phyloP scores from a whole-genome alignment of 2,113 vertebrate genomes.

The Falcunculus frontatus region DNA sequence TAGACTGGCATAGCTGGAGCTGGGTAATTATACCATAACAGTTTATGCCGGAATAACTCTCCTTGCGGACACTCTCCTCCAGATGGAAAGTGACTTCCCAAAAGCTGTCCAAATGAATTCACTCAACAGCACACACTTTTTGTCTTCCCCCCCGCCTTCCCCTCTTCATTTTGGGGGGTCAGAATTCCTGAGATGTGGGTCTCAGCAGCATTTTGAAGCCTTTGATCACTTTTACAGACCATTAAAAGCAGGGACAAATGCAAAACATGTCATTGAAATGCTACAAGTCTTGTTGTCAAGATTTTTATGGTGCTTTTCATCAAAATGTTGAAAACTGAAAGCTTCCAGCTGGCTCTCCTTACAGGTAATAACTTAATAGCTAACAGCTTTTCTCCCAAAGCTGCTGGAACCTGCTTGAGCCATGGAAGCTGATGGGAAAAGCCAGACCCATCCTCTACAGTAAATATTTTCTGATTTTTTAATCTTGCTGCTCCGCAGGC shows the following conservation, averaged over 20 bases:
- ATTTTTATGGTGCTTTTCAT: constrained; percentile 58
- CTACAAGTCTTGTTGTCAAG: constrained; percentile 19
- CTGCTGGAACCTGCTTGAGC: constrained; percentile 32
- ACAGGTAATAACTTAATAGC: constrained; percentile 61
- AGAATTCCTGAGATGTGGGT: not conserved
- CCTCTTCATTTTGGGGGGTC: not conserved
- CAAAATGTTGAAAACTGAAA: constrained; percentile 58
- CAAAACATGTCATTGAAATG: not conserved
- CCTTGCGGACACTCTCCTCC: not conserved
- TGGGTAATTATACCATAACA: constrained; percentile 19
- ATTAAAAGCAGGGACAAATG: not conserved
- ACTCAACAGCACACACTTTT: not conserved
- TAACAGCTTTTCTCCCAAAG: constrained; percentile 51
- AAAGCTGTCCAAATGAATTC: not conserved
- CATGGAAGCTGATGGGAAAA: constrained; percentile 26
- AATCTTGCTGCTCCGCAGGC: not conserved
- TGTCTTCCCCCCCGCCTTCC: not conserved
- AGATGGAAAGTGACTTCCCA: constrained; percentile 15
- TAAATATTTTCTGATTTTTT: constrained; percentile 20
- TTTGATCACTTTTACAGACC: constrained; percentile 5
- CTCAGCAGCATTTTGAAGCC: not conserved
- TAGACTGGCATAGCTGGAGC: constrained; percentile 20
- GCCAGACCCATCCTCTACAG: not conserved
- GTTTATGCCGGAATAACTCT: not conserved
- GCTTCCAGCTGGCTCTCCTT: constrained; percentile 47